Percentiles rank a stretch among this genome's conserved stretches.
Evolutionary conservation across 23 tunicate genomes (phyloP).

Genomic region (Styela plicata): DNA sequence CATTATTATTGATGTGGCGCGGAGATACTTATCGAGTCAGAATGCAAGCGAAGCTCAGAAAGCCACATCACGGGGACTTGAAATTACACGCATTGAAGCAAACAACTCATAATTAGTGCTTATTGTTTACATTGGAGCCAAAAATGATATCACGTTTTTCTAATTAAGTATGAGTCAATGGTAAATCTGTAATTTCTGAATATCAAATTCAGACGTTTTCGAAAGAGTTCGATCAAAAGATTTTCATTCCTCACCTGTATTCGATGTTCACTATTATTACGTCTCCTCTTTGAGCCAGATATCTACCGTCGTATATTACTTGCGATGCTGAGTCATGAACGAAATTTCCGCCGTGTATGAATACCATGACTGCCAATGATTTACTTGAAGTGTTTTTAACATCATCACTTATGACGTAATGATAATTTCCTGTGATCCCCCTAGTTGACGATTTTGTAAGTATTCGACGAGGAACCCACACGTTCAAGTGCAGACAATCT

Average conservation of each 20-base stretch:
- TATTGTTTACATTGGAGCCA: no score
- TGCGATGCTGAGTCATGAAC: constrained; percentile 63
- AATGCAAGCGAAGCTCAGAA: no score
- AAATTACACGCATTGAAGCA: no score
- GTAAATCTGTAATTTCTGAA: background rate
- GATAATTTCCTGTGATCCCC: constrained; percentile 15
- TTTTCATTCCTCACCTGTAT: constrained; percentile 43
- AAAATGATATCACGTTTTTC: background rate
- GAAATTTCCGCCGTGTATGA: constrained; percentile 82
- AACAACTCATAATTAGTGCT: no score
- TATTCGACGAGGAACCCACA: constrained; percentile 51
- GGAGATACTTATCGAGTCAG: no score
- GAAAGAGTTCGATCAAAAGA: no score
- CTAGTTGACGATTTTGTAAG: background rate
- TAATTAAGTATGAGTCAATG: background rate
- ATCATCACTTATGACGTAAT: constrained; percentile 32
- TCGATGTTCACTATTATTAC: constrained; percentile 81
- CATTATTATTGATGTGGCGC: no score
- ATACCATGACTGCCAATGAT: constrained; percentile 62
- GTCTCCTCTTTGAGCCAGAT: constrained; percentile 56
- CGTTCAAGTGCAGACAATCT: constrained; percentile 79
- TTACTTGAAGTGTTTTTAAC: constrained; percentile 1
- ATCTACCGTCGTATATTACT: constrained; percentile 64
- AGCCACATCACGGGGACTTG: no score
- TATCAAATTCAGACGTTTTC: no score